Percentiles rank a stretch among this genome's conserved stretches.
Evolutionary conservation across 1,140 invertebrate genomes (phyloP).

Genomic region (Papilio aristodemus): DNA sequence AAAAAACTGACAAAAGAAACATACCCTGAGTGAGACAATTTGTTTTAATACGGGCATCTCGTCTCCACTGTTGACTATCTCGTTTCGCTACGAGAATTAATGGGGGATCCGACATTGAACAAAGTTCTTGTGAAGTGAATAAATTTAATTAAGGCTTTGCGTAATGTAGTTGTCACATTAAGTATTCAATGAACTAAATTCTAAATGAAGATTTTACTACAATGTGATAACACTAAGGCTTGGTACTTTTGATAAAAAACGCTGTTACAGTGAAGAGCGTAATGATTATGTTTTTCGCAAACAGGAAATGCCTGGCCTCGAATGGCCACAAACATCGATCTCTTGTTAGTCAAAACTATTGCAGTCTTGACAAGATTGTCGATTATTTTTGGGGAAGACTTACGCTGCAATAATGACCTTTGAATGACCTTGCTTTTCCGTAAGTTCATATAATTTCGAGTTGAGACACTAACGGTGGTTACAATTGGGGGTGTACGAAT

Average conservation of each 20-base stretch:
- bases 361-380: too few relatives aligned
- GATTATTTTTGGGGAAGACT: too few relatives aligned
- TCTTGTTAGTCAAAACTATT: too few relatives aligned
- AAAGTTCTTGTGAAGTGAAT: constrained; percentile 11
- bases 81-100: constrained; percentile 1
- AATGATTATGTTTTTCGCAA: too few relatives aligned
- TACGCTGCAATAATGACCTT: too few relatives aligned
- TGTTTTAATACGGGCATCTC: neutral
- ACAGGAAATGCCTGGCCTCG: too few relatives aligned
- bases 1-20: neutral
- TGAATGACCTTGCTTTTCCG: too few relatives aligned
- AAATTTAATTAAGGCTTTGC: constrained; percentile 6
- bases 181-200: constrained; percentile 13
- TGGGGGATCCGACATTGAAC: neutral
- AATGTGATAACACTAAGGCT: neutral
- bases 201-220: constrained; percentile 7
- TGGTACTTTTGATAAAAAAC: neutral
- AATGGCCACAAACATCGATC: too few relatives aligned
- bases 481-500: too few relatives aligned
- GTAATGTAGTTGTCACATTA: constrained; percentile 9
- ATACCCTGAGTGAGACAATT: neutral
- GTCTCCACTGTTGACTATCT: constrained; percentile 3
- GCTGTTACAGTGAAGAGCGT: too few relatives aligned
- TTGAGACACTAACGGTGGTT: too few relatives aligned
- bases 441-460: too few relatives aligned